Base-by-base conservation (phyloP, 2,797 vertebrate genomes). In the Pteropus rufus region DNA sequence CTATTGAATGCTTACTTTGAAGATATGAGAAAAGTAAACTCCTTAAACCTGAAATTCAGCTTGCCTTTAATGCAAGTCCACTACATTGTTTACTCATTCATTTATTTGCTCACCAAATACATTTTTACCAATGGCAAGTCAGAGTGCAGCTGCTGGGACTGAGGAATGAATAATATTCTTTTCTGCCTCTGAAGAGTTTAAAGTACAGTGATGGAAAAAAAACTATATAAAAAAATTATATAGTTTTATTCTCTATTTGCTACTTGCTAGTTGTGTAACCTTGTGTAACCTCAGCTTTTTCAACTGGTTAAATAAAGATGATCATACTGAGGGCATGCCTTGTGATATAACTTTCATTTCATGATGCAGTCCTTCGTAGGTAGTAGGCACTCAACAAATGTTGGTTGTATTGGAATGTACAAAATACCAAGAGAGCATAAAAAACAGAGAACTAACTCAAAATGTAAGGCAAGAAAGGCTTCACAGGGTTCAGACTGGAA, bases 71-170 rank as follows among this genome's bases (percentile, higher is more conserved):
- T 69, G 73, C 34, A 91, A 91, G 41, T 77, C 80, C 81, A 91
- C 64, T 81, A 44, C 29, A 54, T 69, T 93, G 16, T 80, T 87
- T 87, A 87, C 79, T 89, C 44, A 67, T 83, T 91, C 23, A 86
- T 73, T 89, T 73, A 62, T 92, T 83, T 96, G 80, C 62, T 83
- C 62, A 86, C 44, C 91, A 95, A 92, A 52, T 83, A 76, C 18
- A 14, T 82, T 82, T 93, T 92, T 75, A 89, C 80, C 23, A 80
- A 79, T 56, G 29, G 91, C 85, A 88, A 92, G 58, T 24, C 21
- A 52, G 39, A 52, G 56, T 82, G 88, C 7, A 60, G 87, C 69
- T 86, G 29, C 65, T 49, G 62, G 31, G 26, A 82, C 1, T 34
- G 29, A 83, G 15, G 10, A 39, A 58, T 80, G 44, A 92, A 80